Conservation (phyloP, 23 tunicate species). For the Styela clava region DNA sequence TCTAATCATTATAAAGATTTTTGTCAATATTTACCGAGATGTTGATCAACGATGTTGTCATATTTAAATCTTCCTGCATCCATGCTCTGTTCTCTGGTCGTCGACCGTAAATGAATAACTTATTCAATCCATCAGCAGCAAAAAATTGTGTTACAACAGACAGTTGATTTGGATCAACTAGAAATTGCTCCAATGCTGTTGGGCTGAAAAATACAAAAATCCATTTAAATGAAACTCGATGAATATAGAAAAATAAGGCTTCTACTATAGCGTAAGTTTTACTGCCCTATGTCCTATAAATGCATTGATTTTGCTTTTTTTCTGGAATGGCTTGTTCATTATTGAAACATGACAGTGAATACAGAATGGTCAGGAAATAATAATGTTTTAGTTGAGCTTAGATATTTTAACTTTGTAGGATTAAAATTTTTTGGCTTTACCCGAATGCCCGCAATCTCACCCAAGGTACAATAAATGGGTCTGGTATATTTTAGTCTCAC, state of each 20-base stretch:
- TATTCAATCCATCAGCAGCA: constrained; percentile 45
- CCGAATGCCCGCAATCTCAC: no score
- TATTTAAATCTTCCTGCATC: constrained; percentile 68
- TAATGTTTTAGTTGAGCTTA: no score
- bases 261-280: neutral
- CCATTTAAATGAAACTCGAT: neutral
- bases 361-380: no score
- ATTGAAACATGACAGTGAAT: neutral
- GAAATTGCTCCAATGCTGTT: constrained; percentile 80
- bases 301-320: no score
- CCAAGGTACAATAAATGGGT: no score
- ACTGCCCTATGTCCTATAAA: no score
- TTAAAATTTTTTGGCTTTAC: no score
- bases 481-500: no score
- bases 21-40: constrained; percentile 15
- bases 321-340: neutral
- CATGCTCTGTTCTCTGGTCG: constrained; percentile 72
- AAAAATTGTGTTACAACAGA: constrained; percentile 68
- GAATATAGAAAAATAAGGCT: neutral
- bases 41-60: constrained; percentile 70
- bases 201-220: constrained; percentile 44
- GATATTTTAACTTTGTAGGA: no score
- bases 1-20: no score
- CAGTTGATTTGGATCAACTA: constrained; percentile 68
- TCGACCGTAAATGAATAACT: constrained; percentile 70